Evolutionary conservation across 2,888 invertebrate genomes (phyloP).

Genomic region (Microplitis manilae): DNA sequence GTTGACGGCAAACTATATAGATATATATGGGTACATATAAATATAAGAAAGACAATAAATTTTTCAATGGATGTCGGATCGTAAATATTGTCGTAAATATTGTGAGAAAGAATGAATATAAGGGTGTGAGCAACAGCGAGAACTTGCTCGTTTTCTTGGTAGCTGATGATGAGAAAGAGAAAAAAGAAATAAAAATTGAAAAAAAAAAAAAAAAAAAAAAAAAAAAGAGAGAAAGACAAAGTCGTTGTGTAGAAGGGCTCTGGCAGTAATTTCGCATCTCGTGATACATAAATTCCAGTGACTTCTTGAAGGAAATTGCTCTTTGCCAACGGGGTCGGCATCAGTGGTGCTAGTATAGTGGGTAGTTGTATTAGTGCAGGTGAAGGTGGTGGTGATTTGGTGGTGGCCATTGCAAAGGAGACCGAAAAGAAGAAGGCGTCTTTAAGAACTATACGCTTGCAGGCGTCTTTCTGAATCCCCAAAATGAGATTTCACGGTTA

Average conservation of each 20-base stretch:
- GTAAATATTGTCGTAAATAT: slow-evolving; percentile 51
- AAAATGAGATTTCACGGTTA: slow-evolving; percentile 43
- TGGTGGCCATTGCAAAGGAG: slow-evolving; percentile 1
- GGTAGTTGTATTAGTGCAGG: too few species aligned
- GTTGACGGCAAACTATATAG: not conserved
- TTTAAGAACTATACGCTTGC: not conserved
- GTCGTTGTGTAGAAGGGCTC: slow-evolving; percentile 27
- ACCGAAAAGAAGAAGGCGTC: not conserved
- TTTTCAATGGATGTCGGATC: slow-evolving; percentile 45
- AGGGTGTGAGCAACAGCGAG: slow-evolving; percentile 35
- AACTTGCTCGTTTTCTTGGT: slow-evolving; percentile 30
- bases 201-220: too few species aligned
- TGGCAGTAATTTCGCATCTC: slow-evolving; percentile 34
- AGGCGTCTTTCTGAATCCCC: slow-evolving; percentile 27
- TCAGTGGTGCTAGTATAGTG: not conserved
- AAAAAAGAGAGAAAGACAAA: not conserved
- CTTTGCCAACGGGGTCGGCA: slow-evolving; percentile 29
- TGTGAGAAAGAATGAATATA: slow-evolving; percentile 27
- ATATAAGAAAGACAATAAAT: slow-evolving; percentile 5
- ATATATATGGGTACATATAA: too few species aligned
- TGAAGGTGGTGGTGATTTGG: too few species aligned
- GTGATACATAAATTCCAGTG: slow-evolving; percentile 48
- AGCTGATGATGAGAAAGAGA: not conserved
- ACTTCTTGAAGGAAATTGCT: slow-evolving; percentile 45
- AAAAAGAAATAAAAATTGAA: too few species aligned